Percentiles rank a stretch among this genome's conserved stretches.
phyloP scores from a whole-genome alignment of 2,888 invertebrate genomes.

The Coleophora flavipennella region DNA sequence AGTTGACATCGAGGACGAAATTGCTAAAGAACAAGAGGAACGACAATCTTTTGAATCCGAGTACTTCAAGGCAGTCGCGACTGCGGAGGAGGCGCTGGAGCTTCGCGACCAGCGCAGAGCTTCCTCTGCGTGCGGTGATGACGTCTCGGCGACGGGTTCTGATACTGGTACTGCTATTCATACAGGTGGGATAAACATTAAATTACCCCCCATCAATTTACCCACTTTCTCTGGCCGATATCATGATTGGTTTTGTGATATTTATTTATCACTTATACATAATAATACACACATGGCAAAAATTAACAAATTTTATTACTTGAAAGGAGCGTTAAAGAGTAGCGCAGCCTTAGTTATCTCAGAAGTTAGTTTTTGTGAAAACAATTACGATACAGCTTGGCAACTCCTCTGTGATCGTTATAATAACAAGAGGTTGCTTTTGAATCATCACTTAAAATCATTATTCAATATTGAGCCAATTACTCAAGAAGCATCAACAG shows the following conservation, averaged over 20 bases:
- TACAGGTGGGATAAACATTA: conserved; percentile 6
- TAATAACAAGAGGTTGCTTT: conserved; percentile 11
- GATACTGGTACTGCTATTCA: neutral
- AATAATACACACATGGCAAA: conserved; percentile 3
- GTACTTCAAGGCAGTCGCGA: conserved; percentile 9
- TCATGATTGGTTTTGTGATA: conserved; percentile 14
- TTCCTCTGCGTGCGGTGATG: neutral
- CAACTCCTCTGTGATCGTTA: conserved; percentile 10
- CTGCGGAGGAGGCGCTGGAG: conserved; percentile 6
- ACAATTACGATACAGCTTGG: conserved; percentile 13
- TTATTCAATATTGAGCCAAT: conserved; percentile 7
- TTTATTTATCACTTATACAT: conserved; percentile 11
- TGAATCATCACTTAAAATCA: conserved; percentile 9
- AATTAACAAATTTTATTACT: conserved; percentile 13
- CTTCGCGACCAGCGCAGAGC: neutral
- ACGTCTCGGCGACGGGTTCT: conserved; percentile 9
- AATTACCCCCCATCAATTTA: conserved; percentile 10
- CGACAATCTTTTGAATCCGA: conserved; percentile 7
- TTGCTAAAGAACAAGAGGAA: conserved; percentile 2
- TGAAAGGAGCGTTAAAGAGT: conserved; percentile 8
- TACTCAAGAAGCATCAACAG: conserved; percentile 3
- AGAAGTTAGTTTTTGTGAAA: conserved; percentile 8
- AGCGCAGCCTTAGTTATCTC: conserved; percentile 8
- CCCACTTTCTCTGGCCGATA: conserved; percentile 10
- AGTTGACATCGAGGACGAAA: conserved; percentile 8